Evolutionary conservation across 2,113 vertebrate genomes (phyloP).

Genomic region (Tenrec ecaudatus): DNA sequence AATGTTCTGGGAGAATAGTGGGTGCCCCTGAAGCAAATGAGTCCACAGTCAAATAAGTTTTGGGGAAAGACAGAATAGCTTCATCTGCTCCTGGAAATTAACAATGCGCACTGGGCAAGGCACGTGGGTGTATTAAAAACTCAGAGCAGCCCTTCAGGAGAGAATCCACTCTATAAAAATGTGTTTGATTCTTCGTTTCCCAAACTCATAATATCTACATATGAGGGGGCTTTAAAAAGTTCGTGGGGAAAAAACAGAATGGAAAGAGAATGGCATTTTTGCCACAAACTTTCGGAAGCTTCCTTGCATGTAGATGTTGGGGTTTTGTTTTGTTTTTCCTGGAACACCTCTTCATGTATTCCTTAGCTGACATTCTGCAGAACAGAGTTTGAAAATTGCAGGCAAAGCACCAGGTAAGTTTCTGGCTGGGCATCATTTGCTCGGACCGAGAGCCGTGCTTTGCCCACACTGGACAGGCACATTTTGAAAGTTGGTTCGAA

Average conservation of each 20-base stretch:
- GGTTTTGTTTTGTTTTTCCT: neutral
- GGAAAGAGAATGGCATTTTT: no score
- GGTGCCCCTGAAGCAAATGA: neutral
- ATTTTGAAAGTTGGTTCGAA: conserved; percentile 42
- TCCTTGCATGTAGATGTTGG: neutral
- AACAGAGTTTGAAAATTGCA: conserved; percentile 31
- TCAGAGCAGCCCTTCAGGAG: neutral
- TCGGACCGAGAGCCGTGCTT: conserved; percentile 22
- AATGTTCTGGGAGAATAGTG: neutral
- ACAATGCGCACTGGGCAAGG: neutral
- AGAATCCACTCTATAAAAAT: conserved; percentile 10
- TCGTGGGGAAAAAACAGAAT: no score
- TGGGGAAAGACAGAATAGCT: neutral
- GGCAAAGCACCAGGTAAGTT: neutral
- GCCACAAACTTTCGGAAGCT: no score
- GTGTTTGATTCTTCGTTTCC: conserved; percentile 16
- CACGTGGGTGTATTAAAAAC: neutral
- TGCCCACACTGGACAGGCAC: conserved; percentile 33
- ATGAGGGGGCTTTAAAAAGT: neutral
- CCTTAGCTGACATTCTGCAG: conserved; percentile 9
- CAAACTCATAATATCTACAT: neutral
- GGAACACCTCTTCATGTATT: conserved; percentile 26
- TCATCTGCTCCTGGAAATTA: neutral
- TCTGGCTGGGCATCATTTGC: conserved; percentile 7
- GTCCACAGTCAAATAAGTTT: conserved; percentile 41